Conservation (phyloP, 2,113 vertebrate species). For the Limnothrissa miodon region DNA sequence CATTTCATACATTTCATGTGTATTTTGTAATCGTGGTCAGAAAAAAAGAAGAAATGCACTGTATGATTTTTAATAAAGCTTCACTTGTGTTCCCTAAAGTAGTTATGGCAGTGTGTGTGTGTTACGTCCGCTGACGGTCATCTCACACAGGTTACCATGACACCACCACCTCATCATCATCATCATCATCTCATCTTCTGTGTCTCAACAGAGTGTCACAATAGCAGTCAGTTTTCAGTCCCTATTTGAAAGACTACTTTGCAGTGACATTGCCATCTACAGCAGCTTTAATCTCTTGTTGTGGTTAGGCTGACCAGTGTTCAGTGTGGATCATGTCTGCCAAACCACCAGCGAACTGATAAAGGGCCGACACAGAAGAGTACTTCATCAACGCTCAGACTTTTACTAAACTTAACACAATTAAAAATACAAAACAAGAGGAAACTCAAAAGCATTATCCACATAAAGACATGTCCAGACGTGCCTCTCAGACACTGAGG, state of each 20-base stretch:
- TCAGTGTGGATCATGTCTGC: not conserved
- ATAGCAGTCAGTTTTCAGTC: too few species aligned
- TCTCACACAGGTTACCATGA: too few species aligned
- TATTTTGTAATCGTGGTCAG: not conserved
- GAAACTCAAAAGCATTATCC: slow-evolving; percentile 42
- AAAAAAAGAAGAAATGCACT: not conserved
- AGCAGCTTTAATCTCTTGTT: too few species aligned
- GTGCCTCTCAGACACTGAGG: not conserved
- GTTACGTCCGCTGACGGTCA: too few species aligned
- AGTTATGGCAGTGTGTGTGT: too few species aligned
- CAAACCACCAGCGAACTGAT: not conserved
- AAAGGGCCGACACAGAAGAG: not conserved
- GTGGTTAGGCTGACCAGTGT: too few species aligned
- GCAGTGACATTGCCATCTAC: too few species aligned
- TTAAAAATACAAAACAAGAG: slow-evolving; percentile 53
- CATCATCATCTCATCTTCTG: too few species aligned
- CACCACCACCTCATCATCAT: too few species aligned
- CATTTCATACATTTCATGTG: not conserved
- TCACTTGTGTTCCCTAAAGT: not conserved
- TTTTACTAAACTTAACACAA: slow-evolving; percentile 3
- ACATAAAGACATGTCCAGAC: slow-evolving; percentile 41
- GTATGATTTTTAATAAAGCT: slow-evolving; percentile 9
- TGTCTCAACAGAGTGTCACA: too few species aligned
- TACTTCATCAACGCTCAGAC: not conserved
- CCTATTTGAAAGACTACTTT: too few species aligned